Evolutionary conservation across 2,797 vertebrate species (phyloP).

Genomic region (Geotrypetes seraphini): DNA sequence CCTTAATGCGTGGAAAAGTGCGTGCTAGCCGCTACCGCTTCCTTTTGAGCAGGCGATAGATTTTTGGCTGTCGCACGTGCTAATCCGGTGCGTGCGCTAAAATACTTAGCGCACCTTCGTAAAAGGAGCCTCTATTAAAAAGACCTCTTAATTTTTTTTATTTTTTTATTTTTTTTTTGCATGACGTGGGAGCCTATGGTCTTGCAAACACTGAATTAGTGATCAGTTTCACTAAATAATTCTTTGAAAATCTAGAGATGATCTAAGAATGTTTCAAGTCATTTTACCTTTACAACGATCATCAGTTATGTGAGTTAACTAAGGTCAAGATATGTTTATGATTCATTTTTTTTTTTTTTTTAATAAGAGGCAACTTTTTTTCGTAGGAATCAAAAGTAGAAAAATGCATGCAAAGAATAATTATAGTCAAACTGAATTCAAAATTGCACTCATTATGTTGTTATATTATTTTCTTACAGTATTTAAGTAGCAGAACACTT

Average conservation of each 20-base stretch:
- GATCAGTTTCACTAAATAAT: not conserved
- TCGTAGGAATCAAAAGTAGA: constrained; percentile 10
- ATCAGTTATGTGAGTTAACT: constrained; percentile 10
- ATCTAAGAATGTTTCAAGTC: not conserved
- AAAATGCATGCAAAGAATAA: constrained; percentile 12
- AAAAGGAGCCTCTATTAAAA: no score
- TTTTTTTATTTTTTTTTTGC: not conserved
- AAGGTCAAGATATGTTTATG: constrained; percentile 16
- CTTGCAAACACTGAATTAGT: not conserved
- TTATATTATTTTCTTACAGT: constrained; percentile 13
- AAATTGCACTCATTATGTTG: constrained; percentile 15
- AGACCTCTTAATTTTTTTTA: no score
- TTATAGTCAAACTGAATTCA: constrained; percentile 13
- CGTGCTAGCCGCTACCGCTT: no score
- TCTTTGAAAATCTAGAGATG: not conserved
- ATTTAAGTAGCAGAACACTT: constrained; percentile 21
- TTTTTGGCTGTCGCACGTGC: no score
- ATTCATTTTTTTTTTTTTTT: constrained; percentile 16
- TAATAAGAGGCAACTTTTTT: not conserved
- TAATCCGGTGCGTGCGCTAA: no score
- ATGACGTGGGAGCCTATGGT: not conserved
- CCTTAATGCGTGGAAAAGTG: no score
- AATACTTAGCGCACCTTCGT: no score
- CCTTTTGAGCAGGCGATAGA: no score
- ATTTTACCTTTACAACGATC: not conserved